phyloP scores from a whole-genome alignment of 2,797 vertebrate genomes.

The Phylloscopus collybita region DNA sequence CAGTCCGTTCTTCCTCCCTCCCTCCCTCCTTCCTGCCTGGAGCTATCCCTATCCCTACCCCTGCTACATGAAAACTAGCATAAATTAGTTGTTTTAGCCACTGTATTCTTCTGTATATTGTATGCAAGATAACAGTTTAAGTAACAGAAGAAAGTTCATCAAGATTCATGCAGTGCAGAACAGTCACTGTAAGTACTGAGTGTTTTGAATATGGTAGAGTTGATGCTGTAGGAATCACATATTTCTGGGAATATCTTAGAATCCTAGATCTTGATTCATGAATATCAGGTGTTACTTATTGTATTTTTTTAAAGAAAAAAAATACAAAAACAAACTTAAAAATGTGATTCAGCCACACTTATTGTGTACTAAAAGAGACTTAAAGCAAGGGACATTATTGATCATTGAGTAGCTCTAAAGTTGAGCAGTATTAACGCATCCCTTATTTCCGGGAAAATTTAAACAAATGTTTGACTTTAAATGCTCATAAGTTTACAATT shows the following conservation, averaged over 20 bases:
- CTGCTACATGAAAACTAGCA: not conserved
- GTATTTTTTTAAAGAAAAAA: not conserved
- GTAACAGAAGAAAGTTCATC: not conserved
- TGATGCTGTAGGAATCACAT: not conserved
- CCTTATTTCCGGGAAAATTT: conserved; percentile 17
- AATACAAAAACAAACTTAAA: not conserved
- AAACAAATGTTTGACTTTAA: conserved; percentile 46
- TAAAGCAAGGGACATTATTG: not conserved
- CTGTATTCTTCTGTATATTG: not conserved
- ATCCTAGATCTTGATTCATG: not conserved
- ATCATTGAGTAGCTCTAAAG: conserved; percentile 32
- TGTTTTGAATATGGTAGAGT: not conserved
- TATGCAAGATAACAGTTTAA: not conserved
- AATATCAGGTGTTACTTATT: not conserved
- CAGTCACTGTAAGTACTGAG: not conserved
- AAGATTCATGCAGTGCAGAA: not conserved
- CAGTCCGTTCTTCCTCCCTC: not conserved
- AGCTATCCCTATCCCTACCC: not conserved
- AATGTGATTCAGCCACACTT: not conserved
- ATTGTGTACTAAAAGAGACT: not conserved
- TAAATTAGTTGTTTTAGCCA: not conserved
- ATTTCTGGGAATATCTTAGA: not conserved
- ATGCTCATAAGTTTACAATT: conserved; percentile 49
- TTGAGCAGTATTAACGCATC: not conserved
- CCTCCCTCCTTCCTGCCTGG: not conserved